A percentile compares a stretch with the other conserved stretches of the same genome.
Conservation (phyloP, 2,797 vertebrate species). For the Dipus sagitta region DNA sequence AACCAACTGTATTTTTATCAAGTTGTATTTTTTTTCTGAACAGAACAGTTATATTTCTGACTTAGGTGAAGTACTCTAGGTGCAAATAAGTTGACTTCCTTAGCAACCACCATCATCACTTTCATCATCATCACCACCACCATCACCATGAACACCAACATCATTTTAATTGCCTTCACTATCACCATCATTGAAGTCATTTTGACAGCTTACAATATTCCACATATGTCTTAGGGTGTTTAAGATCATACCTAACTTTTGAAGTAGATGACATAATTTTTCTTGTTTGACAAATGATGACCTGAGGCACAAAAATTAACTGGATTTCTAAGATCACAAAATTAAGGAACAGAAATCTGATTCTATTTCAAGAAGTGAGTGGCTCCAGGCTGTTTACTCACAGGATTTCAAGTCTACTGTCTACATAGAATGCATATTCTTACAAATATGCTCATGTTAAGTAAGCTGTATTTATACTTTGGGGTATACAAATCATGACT, state of each 20-base stretch:
- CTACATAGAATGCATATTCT: not conserved
- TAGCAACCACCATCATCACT: not conserved
- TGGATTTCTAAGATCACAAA: not conserved
- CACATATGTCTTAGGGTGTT: not conserved
- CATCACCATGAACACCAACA: too few relatives aligned
- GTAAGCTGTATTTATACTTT: not conserved
- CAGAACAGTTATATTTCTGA: not conserved
- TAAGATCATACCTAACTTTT: not conserved
- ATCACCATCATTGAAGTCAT: not conserved
- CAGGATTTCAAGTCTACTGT: not conserved
- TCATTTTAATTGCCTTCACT: not conserved
- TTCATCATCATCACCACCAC: not conserved
- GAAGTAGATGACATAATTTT: not conserved
- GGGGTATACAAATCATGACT: not conserved
- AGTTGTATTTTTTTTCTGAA: constrained; percentile 17
- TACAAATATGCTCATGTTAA: constrained; percentile 23
- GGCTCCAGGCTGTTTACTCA: not conserved
- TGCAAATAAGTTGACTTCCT: not conserved
- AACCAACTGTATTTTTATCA: not conserved
- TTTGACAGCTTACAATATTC: not conserved
- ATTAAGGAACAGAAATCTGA: not conserved
- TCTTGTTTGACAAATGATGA: not conserved
- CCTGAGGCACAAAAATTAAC: not conserved
- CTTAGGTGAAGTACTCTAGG: too few relatives aligned
- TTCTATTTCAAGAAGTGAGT: not conserved